phyloP scores from a whole-genome alignment of 2,797 vertebrate genomes.

The Gastrophryne carolinensis region DNA sequence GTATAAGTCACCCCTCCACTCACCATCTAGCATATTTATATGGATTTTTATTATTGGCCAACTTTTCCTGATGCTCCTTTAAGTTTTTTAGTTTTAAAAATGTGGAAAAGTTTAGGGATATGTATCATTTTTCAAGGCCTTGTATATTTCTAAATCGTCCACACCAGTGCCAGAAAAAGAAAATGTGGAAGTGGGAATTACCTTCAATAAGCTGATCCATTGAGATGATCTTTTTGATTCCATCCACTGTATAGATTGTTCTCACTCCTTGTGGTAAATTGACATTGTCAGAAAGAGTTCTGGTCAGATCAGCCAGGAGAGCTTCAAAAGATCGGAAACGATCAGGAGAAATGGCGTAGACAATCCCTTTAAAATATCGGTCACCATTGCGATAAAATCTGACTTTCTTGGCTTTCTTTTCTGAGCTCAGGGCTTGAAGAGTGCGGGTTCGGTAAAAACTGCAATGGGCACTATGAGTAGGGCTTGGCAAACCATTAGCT shows the following conservation, averaged over 20 bases:
- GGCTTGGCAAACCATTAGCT: constrained; percentile 91
- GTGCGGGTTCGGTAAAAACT: constrained; percentile 96
- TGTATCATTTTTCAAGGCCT: too few relatives aligned
- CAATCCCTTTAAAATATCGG: constrained; percentile 96
- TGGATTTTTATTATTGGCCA: too few relatives aligned
- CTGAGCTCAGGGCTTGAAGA: constrained; percentile 88
- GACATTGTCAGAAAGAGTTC: constrained; percentile 92
- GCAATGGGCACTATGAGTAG: constrained; percentile 97
- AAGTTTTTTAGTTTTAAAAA: too few relatives aligned
- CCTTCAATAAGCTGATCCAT: constrained; percentile 95
- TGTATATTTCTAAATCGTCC: too few relatives aligned
- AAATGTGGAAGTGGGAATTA: too few relatives aligned
- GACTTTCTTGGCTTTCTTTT: constrained; percentile 98
- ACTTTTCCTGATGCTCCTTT: too few relatives aligned
- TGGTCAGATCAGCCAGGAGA: constrained; percentile 92
- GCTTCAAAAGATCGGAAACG: constrained; percentile 92
- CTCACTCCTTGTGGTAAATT: constrained; percentile 95
- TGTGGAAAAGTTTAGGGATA: too few relatives aligned
- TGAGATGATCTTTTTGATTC: constrained; percentile 78
- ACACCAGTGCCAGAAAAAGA: too few relatives aligned
- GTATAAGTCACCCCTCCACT: too few relatives aligned
- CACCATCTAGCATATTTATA: too few relatives aligned
- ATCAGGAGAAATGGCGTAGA: constrained; percentile 94
- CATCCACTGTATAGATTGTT: constrained; percentile 91
- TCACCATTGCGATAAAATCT: constrained; percentile 97